Base-by-base conservation (phyloP, 2,888 invertebrate genomes). In the Elysia crispata region DNA sequence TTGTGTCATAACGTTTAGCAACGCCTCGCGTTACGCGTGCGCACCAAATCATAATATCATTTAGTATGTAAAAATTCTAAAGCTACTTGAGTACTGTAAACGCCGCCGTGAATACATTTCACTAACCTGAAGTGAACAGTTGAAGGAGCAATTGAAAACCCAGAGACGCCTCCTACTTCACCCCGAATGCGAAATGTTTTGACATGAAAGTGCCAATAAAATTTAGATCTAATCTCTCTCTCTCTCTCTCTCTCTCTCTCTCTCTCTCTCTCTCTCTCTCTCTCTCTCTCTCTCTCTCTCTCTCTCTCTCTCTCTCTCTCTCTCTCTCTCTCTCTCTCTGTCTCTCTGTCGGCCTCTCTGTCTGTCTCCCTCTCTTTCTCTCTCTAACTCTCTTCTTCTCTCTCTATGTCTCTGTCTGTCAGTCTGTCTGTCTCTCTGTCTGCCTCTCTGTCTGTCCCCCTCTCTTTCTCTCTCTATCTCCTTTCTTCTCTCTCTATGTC, bases 201-300 rank as follows among this genome's bases (percentile, higher is more conserved):
- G 25, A 60, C n/a, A 60, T n/a, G n/a, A n/a, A 60, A 60, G 60
- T 60, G 25, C n/a, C n/a, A 11, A n/a, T 1, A 30, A 70, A 23
- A 31, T 20, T 31, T 33, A 5, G 5, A 30, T n/a, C 33, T 15
- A 41, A 6, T 11, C 41, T 41, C 11, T 41, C 11, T 41, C 41
- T 11, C 5, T 11, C 5, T 41, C 41, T 41, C 41, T 11, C 41
- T 11, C 11, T 41, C 41, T 41, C 11, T 41, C 41, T 41, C 15
- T 18, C 18, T 70, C 3, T 28, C 20, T n/a, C 15, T 23, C 23
- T 33, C 23, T 20, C 3, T 20, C 5, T 33, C 33, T 70, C 5
- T 33, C 13, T 70, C 33, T 31, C n/a, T 72, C 18, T 69, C 69
- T 69, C 69, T 69, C 28, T 69, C 69, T 69, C 30, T 69, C 23